Conservation (phyloP, 2,113 vertebrate species). For the Solea senegalensis region DNA sequence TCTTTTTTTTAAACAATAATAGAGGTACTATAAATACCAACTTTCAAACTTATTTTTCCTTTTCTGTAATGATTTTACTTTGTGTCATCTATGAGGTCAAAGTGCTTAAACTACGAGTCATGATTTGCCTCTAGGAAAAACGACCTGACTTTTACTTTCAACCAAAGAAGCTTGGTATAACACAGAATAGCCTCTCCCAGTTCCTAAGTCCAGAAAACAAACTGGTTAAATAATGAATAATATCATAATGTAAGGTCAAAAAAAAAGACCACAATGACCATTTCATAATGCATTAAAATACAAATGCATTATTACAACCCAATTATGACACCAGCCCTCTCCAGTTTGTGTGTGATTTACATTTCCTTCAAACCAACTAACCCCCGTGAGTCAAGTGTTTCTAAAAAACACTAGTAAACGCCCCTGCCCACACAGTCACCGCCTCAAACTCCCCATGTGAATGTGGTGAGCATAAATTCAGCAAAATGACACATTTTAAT, state of each 20-base stretch:
- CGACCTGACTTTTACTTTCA: conserved; percentile 1
- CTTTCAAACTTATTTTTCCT: too few species aligned
- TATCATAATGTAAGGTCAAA: background rate
- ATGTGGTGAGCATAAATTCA: conserved; percentile 25
- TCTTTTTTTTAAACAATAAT: too few species aligned
- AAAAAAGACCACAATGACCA: background rate
- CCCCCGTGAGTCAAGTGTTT: conserved; percentile 60
- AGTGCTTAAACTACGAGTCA: conserved; percentile 11
- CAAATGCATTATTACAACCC: too few species aligned
- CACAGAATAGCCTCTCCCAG: background rate
- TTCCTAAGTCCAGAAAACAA: background rate
- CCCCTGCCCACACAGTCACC: conserved; percentile 58
- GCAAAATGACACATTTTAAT: conserved; percentile 34
- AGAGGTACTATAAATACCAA: too few species aligned
- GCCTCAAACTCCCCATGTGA: conserved; percentile 43
- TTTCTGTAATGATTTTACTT: conserved; percentile 10
- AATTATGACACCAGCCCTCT: conserved; percentile 4
- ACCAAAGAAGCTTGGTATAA: background rate
- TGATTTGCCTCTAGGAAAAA: background rate
- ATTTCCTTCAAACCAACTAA: conserved; percentile 54
- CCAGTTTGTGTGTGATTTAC: conserved; percentile 41
- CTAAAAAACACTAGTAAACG: conserved; percentile 63
- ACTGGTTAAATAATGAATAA: background rate
- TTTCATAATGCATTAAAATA: too few species aligned
- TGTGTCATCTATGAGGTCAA: background rate